phyloP scores from a whole-genome alignment of 1,140 invertebrate genomes.

The Neotoxoptera formosana region DNA sequence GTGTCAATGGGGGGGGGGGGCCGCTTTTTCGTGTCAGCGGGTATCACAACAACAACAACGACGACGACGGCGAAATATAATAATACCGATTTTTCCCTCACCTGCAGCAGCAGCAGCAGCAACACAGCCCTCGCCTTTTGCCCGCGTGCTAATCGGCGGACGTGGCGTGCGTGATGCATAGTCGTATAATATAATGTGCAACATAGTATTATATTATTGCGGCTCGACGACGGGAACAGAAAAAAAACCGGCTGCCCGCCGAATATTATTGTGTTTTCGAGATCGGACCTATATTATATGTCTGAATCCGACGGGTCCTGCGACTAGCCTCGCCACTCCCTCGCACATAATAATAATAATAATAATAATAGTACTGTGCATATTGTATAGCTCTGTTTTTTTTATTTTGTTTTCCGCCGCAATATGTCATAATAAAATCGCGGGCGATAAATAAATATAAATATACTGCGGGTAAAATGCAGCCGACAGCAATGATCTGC shows the following conservation, averaged over 20 bases:
- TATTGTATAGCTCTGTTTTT: not conserved
- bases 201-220: not conserved
- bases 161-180: not conserved
- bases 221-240: not conserved
- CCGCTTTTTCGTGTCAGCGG: conserved; percentile 47
- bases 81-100: conserved; percentile 54
- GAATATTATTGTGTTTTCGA: not conserved
- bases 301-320: not conserved
- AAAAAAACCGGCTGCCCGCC: not conserved
- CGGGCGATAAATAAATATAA: not conserved
- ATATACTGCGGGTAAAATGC: not conserved
- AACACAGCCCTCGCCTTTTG: too few species aligned
- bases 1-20: conserved; percentile 32
- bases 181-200: too few species aligned
- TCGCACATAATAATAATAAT: not conserved
- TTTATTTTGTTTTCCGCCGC: not conserved
- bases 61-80: conserved; percentile 8
- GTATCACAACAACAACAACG: conserved; percentile 57
- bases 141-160: conserved; percentile 1
- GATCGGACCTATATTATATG: not conserved
- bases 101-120: conserved; percentile 1
- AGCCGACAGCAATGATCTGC: not conserved
- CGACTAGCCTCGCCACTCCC: not conserved
- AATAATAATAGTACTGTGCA: too few species aligned
- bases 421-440: conserved; percentile 30